phyloP scores from a whole-genome alignment of 2,888 invertebrate genomes.

The Drosophila ustulata region DNA sequence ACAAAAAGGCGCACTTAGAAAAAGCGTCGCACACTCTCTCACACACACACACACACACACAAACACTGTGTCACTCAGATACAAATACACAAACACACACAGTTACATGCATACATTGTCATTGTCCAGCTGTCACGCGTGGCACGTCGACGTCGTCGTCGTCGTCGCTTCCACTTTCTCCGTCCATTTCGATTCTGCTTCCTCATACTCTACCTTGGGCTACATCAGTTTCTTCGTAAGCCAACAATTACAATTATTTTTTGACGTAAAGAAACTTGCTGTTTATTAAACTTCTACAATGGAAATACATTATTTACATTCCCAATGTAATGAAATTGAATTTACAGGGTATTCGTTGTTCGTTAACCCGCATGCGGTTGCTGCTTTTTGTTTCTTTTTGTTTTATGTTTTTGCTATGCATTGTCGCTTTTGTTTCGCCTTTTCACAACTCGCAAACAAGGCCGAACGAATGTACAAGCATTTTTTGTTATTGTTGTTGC shows the following conservation, averaged over 20 bases:
- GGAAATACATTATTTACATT: background rate
- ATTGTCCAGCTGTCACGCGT: conserved; percentile 79
- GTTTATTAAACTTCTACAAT: background rate
- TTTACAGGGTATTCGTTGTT: conserved; percentile 11
- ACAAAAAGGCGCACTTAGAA: conserved; percentile 59
- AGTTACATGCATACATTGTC: conserved; percentile 54
- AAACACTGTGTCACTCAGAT: conserved; percentile 12
- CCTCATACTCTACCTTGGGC: conserved; percentile 13
- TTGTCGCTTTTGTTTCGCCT: conserved; percentile 72
- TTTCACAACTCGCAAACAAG: conserved; percentile 70
- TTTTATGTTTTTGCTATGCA: conserved; percentile 53
- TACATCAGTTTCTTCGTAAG: background rate
- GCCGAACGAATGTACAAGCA: conserved; percentile 53
- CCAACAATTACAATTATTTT: background rate
- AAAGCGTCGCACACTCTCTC: conserved; percentile 35
- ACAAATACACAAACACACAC: conserved; percentile 6
- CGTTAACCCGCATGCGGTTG: background rate
- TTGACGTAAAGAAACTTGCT: too few species aligned
- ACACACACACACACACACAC: conserved; percentile 25
- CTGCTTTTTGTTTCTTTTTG: conserved; percentile 13
- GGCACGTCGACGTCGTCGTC: conserved; percentile 55
- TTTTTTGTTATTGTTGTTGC: conserved; percentile 30
- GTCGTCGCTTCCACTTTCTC: conserved; percentile 37
- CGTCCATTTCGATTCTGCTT: conserved; percentile 45
- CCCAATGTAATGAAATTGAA: too few species aligned